These are phyloP conservation scores for Chrysochloris asiatica DNA, from an alignment of 2,113 vertebrate species.

Conservation along the genomic window DNA sequence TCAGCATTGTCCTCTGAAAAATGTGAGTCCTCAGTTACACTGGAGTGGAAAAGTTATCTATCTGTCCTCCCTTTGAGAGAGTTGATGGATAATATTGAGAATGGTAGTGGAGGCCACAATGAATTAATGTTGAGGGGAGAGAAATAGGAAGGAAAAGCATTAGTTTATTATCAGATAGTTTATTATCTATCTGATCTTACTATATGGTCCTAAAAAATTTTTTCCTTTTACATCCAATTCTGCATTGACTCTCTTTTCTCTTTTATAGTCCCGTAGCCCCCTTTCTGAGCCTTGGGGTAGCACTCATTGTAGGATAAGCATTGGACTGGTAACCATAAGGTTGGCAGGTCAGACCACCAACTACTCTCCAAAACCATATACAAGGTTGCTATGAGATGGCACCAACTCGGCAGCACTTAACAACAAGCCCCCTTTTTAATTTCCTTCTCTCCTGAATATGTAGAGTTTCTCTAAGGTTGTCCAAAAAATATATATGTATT, in stretches of 20 bases:
- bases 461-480: conserved; percentile 6
- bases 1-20: conserved; percentile 90
- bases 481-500: background rate
- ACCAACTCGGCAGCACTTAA: no score
- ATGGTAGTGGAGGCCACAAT: background rate
- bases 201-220: background rate
- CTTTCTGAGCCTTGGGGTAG: no score
- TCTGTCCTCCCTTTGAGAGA: background rate
- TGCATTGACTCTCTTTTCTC: background rate
- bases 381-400: no score
- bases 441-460: background rate
- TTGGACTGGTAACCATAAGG: no score
- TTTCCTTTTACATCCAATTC: background rate
- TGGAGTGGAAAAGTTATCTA: background rate
- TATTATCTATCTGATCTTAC: background rate
- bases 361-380: no score
- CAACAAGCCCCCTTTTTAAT: background rate
- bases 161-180: background rate
- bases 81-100: background rate
- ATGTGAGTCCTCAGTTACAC: conserved; percentile 84
- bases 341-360: no score
- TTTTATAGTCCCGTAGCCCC: background rate
- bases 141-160: background rate
- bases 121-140: background rate
- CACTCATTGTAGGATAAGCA: no score